Percentiles rank a stretch among this genome's conserved stretches.
These are phyloP conservation scores for Phaenicophaeus curvirostris DNA, from an alignment of 2,797 vertebrate genomes.

Conservation along the genomic window DNA sequence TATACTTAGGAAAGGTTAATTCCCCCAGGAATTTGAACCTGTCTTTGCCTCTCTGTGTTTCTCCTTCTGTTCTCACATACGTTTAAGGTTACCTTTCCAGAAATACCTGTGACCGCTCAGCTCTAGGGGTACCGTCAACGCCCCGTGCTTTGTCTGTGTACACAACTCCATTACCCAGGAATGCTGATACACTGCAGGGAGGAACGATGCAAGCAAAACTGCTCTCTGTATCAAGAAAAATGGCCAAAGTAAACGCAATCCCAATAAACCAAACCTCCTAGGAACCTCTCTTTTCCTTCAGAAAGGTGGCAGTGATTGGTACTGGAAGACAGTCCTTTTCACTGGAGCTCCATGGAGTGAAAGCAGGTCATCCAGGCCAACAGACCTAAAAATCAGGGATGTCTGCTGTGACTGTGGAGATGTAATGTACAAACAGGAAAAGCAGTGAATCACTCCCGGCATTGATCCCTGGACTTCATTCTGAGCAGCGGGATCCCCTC, in stretches of 20 bases:
- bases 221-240: not conserved
- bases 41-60: not conserved
- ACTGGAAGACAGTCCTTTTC: not conserved
- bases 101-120: not conserved
- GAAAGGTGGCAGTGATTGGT: not conserved
- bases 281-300: not conserved
- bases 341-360: not conserved
- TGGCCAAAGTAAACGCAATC: not conserved
- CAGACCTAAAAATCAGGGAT: not conserved
- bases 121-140: not conserved
- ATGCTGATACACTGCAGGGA: not conserved
- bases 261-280: not conserved
- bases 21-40: not conserved
- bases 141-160: not conserved
- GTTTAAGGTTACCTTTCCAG: not conserved
- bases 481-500: not conserved
- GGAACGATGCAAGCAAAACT: not conserved
- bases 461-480: not conserved
- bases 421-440: not conserved
- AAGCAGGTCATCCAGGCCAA: not conserved
- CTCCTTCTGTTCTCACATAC: fast-evolving
- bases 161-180: not conserved
- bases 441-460: not conserved
- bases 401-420: not conserved
- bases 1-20: not conserved